Evolutionary conservation across 1,140 invertebrate species (phyloP), one percentile per base, ranked within the genome.

Genomic region (Drosophila ambigua): DNA sequence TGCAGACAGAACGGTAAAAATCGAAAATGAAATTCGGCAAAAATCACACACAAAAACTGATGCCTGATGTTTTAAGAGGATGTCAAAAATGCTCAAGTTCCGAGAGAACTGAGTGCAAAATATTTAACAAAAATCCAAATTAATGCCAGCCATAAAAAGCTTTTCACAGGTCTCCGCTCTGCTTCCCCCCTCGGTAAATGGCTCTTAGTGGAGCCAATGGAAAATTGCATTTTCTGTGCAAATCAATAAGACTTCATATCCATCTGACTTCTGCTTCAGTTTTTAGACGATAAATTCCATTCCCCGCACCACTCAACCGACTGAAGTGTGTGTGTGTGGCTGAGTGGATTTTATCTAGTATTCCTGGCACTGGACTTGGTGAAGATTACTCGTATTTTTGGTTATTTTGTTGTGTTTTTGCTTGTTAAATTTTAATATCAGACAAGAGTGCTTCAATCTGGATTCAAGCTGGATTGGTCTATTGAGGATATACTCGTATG

Each of bases 371-470:
- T 39, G 67, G 67, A 69, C 57, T 68, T 57, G 57, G 50, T 49
- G 50, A 57, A 57, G 66, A 69, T 69, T 69, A 39, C 11, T 28
- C 26, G 26, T 28, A 68, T 69, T 49, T 69, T 71, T 43, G 44
- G 67, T 50, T 69, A 69, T 68, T 67, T 71, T 71, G 35, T 53
- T 39, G 20, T 67, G 52, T 69, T 65, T 58, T 71, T 69, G 67
- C 67, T 69, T 69, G 65, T 71, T 71, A 71, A 71, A 69, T 58
- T 71, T 69, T 71, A 71, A 71, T 71, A 69, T 50, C 52, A 48
- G 52, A 58, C 64, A 71, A 71, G 67, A 71, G 65, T 58, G 51
- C 49, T 67, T 66, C 45, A 67, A 39, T 67, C 35, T 1, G 0
- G 16, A 16, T 16, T 16, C 16, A 16, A 16, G 6, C 31, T 20